Evolutionary conservation across 2,797 vertebrate species (phyloP).

Genomic region (Avahi laniger): DNA sequence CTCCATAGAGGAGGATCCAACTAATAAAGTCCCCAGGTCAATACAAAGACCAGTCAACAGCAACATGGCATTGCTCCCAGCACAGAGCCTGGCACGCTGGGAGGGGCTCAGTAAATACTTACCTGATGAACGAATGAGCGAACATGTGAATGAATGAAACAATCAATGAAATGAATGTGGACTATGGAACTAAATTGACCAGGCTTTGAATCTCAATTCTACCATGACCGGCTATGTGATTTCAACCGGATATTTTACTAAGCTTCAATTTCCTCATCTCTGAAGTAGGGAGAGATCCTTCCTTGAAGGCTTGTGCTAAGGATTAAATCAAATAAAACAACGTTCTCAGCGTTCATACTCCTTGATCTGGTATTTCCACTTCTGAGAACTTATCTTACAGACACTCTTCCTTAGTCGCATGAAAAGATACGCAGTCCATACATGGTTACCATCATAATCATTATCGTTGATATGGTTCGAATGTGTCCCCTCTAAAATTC

Average conservation of each 20-base stretch:
- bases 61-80: not conserved
- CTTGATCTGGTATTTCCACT: not conserved
- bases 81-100: not conserved
- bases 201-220: not conserved
- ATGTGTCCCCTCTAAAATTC: not conserved
- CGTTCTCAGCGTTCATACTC: not conserved
- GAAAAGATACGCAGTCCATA: not conserved
- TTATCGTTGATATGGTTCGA: not conserved
- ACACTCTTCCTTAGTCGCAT: not conserved
- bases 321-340: constrained; percentile 20
- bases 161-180: not conserved
- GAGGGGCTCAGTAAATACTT: not conserved
- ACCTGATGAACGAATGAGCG: not conserved
- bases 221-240: not conserved
- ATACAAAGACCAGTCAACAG: not conserved
- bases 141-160: not conserved
- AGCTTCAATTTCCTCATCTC: not conserved
- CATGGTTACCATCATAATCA: not conserved
- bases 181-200: not conserved
- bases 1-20: not conserved
- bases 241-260: constrained; percentile 8
- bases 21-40: not conserved
- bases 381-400: not conserved
- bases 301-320: not conserved
- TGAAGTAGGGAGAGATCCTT: not conserved